phyloP scores from a whole-genome alignment of 2,888 invertebrate genomes.

The Selenia dentaria region DNA sequence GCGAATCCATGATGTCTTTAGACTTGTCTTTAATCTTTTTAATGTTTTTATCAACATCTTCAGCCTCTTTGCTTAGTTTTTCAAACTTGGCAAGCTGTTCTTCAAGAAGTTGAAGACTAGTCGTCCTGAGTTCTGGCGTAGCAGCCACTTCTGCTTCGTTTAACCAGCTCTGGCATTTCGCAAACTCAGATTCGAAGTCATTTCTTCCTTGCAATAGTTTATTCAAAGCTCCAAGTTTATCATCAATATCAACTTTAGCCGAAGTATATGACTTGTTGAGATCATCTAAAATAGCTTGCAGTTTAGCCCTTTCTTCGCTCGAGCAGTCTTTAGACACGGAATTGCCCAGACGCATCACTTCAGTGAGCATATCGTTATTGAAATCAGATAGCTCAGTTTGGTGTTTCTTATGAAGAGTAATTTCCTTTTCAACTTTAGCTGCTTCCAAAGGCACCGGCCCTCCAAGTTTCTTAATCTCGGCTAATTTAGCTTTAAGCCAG shows the following conservation, averaged over 20 bases:
- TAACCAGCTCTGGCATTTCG: slow-evolving; percentile 94
- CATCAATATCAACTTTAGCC: slow-evolving; percentile 89
- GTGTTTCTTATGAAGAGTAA: slow-evolving; percentile 89
- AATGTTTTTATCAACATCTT: slow-evolving; percentile 88
- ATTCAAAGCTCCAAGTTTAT: slow-evolving; percentile 88
- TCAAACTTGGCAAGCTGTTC: slow-evolving; percentile 95
- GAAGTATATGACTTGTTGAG: slow-evolving; percentile 89
- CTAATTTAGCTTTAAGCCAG: slow-evolving; percentile 92
- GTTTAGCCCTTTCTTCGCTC: slow-evolving; percentile 86
- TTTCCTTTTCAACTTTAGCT: slow-evolving; percentile 92
- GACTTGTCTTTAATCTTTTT: slow-evolving; percentile 91
- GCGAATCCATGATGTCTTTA: slow-evolving; percentile 90
- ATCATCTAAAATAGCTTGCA: slow-evolving; percentile 88
- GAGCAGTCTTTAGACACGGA: slow-evolving; percentile 93
- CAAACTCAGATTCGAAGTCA: slow-evolving; percentile 92
- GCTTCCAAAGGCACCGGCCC: slow-evolving; percentile 92
- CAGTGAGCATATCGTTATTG: slow-evolving; percentile 89
- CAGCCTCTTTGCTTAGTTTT: slow-evolving; percentile 90
- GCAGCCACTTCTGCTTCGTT: slow-evolving; percentile 95
- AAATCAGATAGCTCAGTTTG: slow-evolving; percentile 91
- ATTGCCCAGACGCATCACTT: slow-evolving; percentile 90
- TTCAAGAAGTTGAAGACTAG: slow-evolving; percentile 92
- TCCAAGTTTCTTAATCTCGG: slow-evolving; percentile 90
- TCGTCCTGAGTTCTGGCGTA: slow-evolving; percentile 91
- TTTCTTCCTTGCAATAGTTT: slow-evolving; percentile 91